Conservation (phyloP, 1,140 invertebrate genomes). For the Dryas iulia region DNA sequence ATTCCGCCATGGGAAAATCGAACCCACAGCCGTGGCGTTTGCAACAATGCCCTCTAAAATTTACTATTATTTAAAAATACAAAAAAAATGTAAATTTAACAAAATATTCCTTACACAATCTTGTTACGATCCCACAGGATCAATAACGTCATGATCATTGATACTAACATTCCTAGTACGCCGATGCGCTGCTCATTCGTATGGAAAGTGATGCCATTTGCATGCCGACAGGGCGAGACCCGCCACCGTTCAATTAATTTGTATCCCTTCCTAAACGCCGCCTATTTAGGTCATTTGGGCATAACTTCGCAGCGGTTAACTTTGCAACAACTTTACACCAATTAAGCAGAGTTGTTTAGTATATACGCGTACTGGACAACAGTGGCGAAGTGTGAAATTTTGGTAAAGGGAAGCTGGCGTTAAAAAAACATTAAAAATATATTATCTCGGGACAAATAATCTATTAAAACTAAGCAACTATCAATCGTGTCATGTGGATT, state of each 20-base stretch:
- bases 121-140: background rate
- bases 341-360: conserved; percentile 8
- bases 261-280: conserved; percentile 11
- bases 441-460: too few relatives aligned
- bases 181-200: conserved; percentile 4
- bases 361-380: background rate
- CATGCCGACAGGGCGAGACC: conserved; percentile 11
- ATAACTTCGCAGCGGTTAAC: conserved; percentile 6
- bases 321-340: conserved; percentile 10
- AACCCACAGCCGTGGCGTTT: too few relatives aligned
- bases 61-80: too few relatives aligned
- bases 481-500: too few relatives aligned
- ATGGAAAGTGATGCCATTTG: conserved; percentile 16
- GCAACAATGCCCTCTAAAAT: too few relatives aligned
- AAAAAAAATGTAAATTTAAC: too few relatives aligned
- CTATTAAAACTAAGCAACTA: too few relatives aligned
- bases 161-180: conserved; percentile 3
- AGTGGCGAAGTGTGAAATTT: too few relatives aligned
- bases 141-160: background rate
- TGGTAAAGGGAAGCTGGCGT: too few relatives aligned
- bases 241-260: conserved; percentile 18
- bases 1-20: too few relatives aligned
- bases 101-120: too few relatives aligned
- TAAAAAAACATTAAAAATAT: too few relatives aligned
- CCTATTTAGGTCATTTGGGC: conserved; percentile 20